These are phyloP conservation scores for Myiopsitta monachus DNA, from an alignment of 2,113 vertebrate genomes.

Conservation along the genomic window DNA sequence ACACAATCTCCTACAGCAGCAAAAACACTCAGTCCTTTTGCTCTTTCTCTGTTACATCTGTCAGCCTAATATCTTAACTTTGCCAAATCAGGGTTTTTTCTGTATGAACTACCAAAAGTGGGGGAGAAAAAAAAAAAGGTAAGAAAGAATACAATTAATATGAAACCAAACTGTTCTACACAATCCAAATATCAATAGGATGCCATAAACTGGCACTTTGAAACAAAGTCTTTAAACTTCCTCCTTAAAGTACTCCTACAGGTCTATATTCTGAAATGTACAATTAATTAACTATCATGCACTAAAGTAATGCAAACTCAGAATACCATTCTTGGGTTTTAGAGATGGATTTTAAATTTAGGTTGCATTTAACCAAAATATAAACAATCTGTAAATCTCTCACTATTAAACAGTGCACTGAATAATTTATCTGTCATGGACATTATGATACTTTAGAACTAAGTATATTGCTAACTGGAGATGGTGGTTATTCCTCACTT, in stretches of 20 bases:
- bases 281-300: not conserved
- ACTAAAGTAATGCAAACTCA: not conserved
- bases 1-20: not conserved
- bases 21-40: not conserved
- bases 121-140: not conserved
- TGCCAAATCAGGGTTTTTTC: not conserved
- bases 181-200: not conserved
- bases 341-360: conserved; percentile 2
- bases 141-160: not conserved
- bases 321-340: not conserved
- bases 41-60: not conserved
- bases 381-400: conserved; percentile 23
- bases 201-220: not conserved
- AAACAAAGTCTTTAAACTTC: not conserved
- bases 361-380: conserved; percentile 54
- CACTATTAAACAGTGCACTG: conserved; percentile 13
- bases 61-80: not conserved
- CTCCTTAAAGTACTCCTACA: not conserved
- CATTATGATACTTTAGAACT: not conserved
- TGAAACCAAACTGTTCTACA: not conserved
- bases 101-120: not conserved
- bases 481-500: not conserved
- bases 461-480: not conserved
- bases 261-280: conserved; percentile 15
- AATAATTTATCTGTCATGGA: conserved; percentile 55